phyloP scores from a whole-genome alignment of 2,888 invertebrate species.

The Brassicogethes aeneus region DNA sequence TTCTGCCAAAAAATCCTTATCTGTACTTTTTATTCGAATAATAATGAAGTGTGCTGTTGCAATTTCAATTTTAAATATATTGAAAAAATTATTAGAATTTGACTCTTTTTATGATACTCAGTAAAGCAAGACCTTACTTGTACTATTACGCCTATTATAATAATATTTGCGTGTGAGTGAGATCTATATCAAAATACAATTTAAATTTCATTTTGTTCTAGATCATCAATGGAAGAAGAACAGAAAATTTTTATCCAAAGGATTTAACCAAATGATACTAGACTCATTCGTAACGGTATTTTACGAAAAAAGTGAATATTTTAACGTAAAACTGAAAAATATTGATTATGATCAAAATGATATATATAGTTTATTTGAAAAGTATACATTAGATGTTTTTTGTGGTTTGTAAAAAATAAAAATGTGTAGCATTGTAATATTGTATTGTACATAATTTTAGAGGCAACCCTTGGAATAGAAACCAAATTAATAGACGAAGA shows the following conservation, averaged over 20 bases:
- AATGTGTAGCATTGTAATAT: background rate
- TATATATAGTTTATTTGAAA: background rate
- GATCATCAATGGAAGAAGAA: background rate
- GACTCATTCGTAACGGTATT: background rate
- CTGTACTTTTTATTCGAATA: no score
- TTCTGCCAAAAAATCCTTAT: no score
- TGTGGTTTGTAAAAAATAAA: background rate
- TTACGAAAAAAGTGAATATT: background rate
- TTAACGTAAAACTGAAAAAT: background rate
- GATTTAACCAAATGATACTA: background rate
- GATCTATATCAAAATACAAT: no score
- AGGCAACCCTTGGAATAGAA: background rate
- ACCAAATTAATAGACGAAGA: background rate
- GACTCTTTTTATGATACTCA: no score
- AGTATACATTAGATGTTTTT: background rate
- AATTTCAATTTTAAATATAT: no score
- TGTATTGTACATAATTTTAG: background rate
- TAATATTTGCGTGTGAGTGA: no score
- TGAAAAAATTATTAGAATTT: no score
- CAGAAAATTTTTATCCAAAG: background rate
- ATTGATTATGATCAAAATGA: background rate
- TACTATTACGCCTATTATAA: no score
- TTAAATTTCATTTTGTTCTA: background rate
- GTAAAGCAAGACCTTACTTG: no score
- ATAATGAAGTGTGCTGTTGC: no score